Evolutionary conservation across 2,888 invertebrate genomes (phyloP), one percentile per base, ranked within the genome.

Genomic region (Corythucha ciliata): DNA sequence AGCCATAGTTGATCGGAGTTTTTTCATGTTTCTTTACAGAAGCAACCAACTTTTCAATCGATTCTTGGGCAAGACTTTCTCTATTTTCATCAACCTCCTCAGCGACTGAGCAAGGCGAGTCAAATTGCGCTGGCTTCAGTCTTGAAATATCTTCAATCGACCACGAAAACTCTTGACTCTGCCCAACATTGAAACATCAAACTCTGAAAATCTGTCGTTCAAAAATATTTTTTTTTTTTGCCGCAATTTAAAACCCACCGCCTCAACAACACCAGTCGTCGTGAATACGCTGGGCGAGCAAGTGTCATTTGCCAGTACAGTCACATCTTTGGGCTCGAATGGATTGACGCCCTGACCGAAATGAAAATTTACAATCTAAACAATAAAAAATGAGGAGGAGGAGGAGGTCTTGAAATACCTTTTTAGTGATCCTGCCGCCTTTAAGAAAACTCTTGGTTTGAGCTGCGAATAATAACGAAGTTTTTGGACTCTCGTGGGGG

Each of bases 121-220:
- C 45, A 20, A 51, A 26, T 4, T 25, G 14, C 16, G 51, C 51
- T 1, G 51, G 51, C 24, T 51, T 22, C 16, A 51, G 44, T 26
- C 25, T 29, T 8, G 51, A 51, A n/a, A 51, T 37, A 2, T 51
- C 36, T 16, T 51, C 51, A 26, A 51, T 51, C 2, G 37, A 45
- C 51, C 51, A 51, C 5, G 45, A 44, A 37, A 51, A 51, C 14
- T 51, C 26, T 37, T 51, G 39, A 5, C 37, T 32, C 51, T 51
- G 48, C 22, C 2, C 12, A n/a, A n/a, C n/a, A n/a, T n/a, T n/a
- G n/a, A n/a, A n/a, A n/a, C n/a, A n/a, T n/a, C n/a, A n/a, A n/a
- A n/a, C n/a, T n/a, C n/a, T n/a, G n/a, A n/a, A n/a, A n/a, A n/a
- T n/a, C n/a, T n/a, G n/a, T n/a, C n/a, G n/a, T n/a, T n/a, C n/a